Base-by-base conservation (phyloP, 2,888 invertebrate genomes). In the Drymonia ruficornis region DNA sequence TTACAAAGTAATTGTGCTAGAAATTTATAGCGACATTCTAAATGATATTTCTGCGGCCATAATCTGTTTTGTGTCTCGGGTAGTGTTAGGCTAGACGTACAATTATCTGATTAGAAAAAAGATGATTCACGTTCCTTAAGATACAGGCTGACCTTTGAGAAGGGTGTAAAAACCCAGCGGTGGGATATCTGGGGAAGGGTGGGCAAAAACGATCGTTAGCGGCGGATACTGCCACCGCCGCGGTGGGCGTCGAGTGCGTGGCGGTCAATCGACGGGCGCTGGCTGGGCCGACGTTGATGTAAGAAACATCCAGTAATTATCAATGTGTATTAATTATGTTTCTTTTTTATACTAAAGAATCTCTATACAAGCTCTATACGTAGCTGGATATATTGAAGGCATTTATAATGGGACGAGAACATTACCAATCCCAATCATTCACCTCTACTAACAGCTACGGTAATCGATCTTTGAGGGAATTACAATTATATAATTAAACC, bases 171-270 rank as follows among this genome's bases (percentile, higher is more conserved):
- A 55, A 59, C 28, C 36, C 38, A 13, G 13, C 36, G 50, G 44
- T 52, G 47, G 43, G 29, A 43, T 47, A 61, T 50, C 56, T 47
- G 42, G 28, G 46, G 31, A 29, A 16, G 45, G 7, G n/a, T 1
- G 11, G 13, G 50, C 66, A 70, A 72, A 72, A 72, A 72, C 69
- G 56, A 36, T 72, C 72, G 48, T 70, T 72, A 69, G 55, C 36
- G 28, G 44, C 23, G 13, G 23, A 5, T 13, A 28, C 16, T 19
- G 43, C 40, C 43, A 6, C 43, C 9, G 43, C 40, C 43, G 12
- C 43, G 19, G 7, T 0, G 43, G 5, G 16, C 15, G 40, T 16
- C 40, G 16, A 16, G 16, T 16, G 15, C 8, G 16, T 16, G 16
- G 16, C 16, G 40, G 15, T 2, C 15, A 9, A 15, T 40, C 8